Base-by-base conservation (phyloP, 2,797 vertebrate species). In the Naso thynnoides region DNA sequence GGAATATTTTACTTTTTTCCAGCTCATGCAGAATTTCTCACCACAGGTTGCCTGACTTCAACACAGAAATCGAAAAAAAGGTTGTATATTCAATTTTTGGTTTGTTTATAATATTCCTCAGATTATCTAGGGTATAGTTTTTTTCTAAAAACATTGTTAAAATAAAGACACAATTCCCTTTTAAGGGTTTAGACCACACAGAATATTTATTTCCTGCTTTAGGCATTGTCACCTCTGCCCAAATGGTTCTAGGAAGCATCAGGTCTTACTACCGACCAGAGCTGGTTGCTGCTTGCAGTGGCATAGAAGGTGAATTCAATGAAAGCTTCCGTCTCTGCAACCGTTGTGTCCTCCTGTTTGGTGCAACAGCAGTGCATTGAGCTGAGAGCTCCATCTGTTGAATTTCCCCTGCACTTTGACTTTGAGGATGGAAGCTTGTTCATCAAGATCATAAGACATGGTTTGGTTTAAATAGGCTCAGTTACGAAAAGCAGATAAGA, bases 341-440 rank as follows among this genome's bases (percentile, higher is more conserved):
- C 6, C 31, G 6, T 47, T 31, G 3, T 61, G 47, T n/a, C n/a
- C 56, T 52, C 7, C n/a, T 36, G 67, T 50, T 73, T 45, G 38
- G 38, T 36, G 18, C 16, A 57, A 24, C 5, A 15, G 24, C 24
- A 29, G 21, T 54, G 39, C 3, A 44, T 5, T 29, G 31, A 4
- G n/a, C 15, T 14, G 13, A 8, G 26, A 5, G 24, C 7, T 63
- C 31, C 33, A 31, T 13, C 42, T 70, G 48, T 38, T 70, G 31
- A 38, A 48, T n/a, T 38, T 7, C 31, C 53, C 48, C 23, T 14
- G 36, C 10, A 26, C 6, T 39, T 14, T 39, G 29, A 36, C 52
- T 45, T 14, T 36, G 13, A 3, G 31, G 31, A 36, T 14, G 13
- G 53, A 53, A 18, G 10, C 50, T 16, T 23, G 31, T 5, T 8